These are phyloP conservation scores for Astropecten irregularis DNA, from an alignment of 53 echinoderm and acorn worm genomes.

Conservation along the genomic window DNA sequence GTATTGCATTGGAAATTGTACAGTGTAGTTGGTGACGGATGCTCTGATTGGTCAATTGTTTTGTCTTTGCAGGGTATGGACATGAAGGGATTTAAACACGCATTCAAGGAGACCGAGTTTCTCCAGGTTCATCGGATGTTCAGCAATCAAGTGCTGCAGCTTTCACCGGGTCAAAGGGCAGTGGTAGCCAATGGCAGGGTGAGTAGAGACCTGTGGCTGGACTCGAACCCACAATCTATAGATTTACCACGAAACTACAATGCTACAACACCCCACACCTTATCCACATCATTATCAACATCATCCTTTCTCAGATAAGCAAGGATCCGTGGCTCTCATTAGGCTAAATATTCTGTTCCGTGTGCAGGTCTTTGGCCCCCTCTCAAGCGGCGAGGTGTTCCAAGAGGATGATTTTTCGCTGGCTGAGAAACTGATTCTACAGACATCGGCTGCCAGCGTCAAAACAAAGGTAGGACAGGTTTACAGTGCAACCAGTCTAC, in stretches of 20 bases:
- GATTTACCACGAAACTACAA: no score
- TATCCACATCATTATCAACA: no score
- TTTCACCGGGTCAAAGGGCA: slow-evolving; percentile 72
- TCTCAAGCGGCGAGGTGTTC: slow-evolving; percentile 64
- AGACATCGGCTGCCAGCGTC: slow-evolving; percentile 79
- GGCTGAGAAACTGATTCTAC: slow-evolving; percentile 74
- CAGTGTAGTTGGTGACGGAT: no score
- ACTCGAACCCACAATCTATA: no score
- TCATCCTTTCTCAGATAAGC: no score
- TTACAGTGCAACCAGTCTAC: no score
- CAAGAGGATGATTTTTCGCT: slow-evolving; percentile 75
- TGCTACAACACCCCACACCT: no score
- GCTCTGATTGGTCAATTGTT: no score
- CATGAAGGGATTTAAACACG: slow-evolving; percentile 65
- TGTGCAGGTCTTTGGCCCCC: slow-evolving; percentile 84
- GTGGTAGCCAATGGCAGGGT: slow-evolving; percentile 88
- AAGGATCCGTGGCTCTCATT: no score
- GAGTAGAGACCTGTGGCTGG: no score
- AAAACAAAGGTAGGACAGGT: slow-evolving; percentile 68
- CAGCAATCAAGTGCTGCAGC: slow-evolving; percentile 54
- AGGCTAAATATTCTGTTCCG: no score
- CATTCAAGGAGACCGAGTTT: slow-evolving; percentile 32
- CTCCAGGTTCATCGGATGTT: slow-evolving; percentile 68
- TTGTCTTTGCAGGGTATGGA: slow-evolving; percentile 94
- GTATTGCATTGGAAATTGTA: no score